phyloP scores from a whole-genome alignment of 2,797 vertebrate species.

The Anas georgica region DNA sequence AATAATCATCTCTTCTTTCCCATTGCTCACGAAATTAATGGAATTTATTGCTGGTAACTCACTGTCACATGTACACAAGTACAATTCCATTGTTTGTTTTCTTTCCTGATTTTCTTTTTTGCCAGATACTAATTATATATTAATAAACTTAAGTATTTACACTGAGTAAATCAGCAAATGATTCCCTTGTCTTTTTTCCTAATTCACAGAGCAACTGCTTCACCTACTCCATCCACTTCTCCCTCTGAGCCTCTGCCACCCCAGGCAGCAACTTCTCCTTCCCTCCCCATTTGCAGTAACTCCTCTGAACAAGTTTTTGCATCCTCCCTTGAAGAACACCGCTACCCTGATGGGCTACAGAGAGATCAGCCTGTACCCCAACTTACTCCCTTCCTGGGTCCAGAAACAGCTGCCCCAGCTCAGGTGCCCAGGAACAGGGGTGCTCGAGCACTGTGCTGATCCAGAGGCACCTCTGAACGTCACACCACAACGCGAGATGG shows the following conservation, averaged over 20 bases:
- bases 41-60: not conserved
- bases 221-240: not conserved
- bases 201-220: not conserved
- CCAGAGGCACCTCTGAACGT: not conserved
- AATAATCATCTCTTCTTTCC: not conserved
- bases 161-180: not conserved
- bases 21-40: not conserved
- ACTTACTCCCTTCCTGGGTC: not conserved
- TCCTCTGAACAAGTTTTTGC: not conserved
- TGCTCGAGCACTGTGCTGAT: not conserved
- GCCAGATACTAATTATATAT: not conserved
- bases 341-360: not conserved
- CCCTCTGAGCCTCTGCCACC: not conserved
- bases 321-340: not conserved
- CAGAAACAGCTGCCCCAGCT: not conserved
- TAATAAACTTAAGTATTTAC: not conserved
- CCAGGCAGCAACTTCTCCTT: not conserved
- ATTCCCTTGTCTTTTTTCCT: not conserved
- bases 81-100: not conserved
- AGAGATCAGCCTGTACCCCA: not conserved
- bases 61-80: not conserved
- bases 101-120: not conserved
- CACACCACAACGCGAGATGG: not conserved
- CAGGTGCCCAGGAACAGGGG: not conserved
- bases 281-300: not conserved